These are phyloP conservation scores for Mercenaria mercenaria DNA, from an alignment of 1,140 invertebrate species.

Conservation along the genomic window DNA sequence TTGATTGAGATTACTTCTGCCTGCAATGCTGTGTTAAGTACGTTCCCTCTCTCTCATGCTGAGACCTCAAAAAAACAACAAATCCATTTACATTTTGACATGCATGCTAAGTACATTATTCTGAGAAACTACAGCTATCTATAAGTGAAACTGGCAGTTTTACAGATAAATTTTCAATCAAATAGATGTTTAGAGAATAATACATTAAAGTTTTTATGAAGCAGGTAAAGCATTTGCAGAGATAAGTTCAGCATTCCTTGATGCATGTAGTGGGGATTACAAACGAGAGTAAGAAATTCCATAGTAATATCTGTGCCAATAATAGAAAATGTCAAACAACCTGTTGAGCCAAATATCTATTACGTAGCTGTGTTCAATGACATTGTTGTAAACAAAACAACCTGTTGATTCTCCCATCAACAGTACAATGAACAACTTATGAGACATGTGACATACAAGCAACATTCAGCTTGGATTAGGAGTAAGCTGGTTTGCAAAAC, in stretches of 20 bases:
- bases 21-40: no score
- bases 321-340: neutral
- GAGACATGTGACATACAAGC: no score
- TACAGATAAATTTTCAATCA: neutral
- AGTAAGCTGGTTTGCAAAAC: no score
- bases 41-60: no score
- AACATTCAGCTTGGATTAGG: no score
- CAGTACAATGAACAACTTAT: no score
- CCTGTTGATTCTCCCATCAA: neutral
- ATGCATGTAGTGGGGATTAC: neutral
- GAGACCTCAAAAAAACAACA: no score
- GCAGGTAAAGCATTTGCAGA: neutral
- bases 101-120: no score
- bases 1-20: no score
- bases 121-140: no score
- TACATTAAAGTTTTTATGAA: neutral
- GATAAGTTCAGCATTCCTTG: neutral
- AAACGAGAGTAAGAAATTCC: neutral
- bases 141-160: neutral
- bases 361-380: neutral
- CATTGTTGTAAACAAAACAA: neutral
- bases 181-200: neutral
- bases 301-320: slow-evolving; percentile 8
- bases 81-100: no score
- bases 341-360: neutral